Conservation (phyloP, 2,797 vertebrate species). For the Micromesistius poutassou region DNA sequence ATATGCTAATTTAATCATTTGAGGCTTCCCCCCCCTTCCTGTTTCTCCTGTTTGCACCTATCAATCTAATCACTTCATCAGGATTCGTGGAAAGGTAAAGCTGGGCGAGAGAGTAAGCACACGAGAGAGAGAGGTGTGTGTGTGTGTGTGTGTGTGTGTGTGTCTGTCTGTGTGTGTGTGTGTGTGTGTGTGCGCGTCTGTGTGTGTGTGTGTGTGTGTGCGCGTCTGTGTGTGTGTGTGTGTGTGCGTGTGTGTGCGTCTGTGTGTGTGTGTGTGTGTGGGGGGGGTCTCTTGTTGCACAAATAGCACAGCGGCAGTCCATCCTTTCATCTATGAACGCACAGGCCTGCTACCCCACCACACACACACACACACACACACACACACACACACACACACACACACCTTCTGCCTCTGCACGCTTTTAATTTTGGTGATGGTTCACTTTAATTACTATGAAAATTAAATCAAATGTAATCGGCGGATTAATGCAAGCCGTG, state of each 20-base stretch:
- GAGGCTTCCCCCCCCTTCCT: constrained; percentile 50
- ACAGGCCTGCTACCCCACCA: constrained; percentile 26
- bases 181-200: not conserved
- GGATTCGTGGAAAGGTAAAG: constrained; percentile 57
- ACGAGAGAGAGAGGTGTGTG: constrained; percentile 23
- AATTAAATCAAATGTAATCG: constrained; percentile 79
- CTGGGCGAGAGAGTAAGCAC: not conserved
- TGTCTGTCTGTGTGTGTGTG: too few relatives aligned
- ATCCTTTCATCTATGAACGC: constrained; percentile 54
- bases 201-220: constrained; percentile 9
- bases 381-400: constrained; percentile 8
- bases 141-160: constrained; percentile 15
- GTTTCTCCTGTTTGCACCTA: constrained; percentile 63
- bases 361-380: constrained; percentile 27
- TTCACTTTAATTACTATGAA: constrained; percentile 79
- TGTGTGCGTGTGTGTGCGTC: constrained; percentile 6
- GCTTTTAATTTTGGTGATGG: constrained; percentile 76
- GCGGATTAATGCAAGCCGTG: constrained; percentile 74
- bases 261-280: constrained; percentile 8
- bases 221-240: too few relatives aligned
- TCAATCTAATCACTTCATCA: constrained; percentile 78
- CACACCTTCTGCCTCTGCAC: constrained; percentile 28
- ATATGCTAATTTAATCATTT: constrained; percentile 81
- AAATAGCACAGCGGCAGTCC: constrained; percentile 54
- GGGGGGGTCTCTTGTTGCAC: constrained; percentile 33